Conservation (phyloP, 2,113 vertebrate species). For the Rhadina sibilatrix region DNA sequence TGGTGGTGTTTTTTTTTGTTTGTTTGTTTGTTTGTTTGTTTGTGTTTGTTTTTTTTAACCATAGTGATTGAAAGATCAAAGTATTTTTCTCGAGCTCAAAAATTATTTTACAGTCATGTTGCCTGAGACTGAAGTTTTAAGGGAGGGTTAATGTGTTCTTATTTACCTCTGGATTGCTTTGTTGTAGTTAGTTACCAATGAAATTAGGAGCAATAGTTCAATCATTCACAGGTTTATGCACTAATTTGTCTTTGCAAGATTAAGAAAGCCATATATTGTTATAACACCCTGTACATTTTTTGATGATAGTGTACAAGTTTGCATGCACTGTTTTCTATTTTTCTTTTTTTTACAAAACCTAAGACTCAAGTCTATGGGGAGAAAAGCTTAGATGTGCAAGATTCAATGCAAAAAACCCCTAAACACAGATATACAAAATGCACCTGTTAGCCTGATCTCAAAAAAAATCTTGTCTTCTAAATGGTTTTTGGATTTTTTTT, state of each 20-base stretch:
- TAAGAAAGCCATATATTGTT: not conserved
- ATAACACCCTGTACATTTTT: not conserved
- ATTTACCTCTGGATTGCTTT: not conserved
- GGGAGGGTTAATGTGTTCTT: not conserved
- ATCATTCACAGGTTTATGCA: not conserved
- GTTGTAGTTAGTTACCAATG: not conserved
- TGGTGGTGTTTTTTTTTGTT: too few species aligned
- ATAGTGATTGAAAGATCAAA: not conserved
- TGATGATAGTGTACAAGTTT: not conserved
- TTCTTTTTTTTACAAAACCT: not conserved
- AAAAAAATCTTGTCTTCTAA: fast-evolving
- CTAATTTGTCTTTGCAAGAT: not conserved
- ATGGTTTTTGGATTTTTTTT: not conserved
- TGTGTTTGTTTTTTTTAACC: not conserved
- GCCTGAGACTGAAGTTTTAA: not conserved
- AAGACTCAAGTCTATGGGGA: not conserved
- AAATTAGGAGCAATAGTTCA: not conserved
- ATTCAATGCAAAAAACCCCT: fast-evolving
- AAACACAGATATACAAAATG: not conserved
- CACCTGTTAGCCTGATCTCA: fast-evolving
- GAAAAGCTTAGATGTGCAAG: not conserved
- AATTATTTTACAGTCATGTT: not conserved
- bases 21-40: too few species aligned
- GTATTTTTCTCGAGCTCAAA: not conserved
- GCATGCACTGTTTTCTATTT: not conserved